These are phyloP conservation scores for Echeneis naucrates DNA, from an alignment of 2,797 vertebrate species.

Conservation along the genomic window DNA sequence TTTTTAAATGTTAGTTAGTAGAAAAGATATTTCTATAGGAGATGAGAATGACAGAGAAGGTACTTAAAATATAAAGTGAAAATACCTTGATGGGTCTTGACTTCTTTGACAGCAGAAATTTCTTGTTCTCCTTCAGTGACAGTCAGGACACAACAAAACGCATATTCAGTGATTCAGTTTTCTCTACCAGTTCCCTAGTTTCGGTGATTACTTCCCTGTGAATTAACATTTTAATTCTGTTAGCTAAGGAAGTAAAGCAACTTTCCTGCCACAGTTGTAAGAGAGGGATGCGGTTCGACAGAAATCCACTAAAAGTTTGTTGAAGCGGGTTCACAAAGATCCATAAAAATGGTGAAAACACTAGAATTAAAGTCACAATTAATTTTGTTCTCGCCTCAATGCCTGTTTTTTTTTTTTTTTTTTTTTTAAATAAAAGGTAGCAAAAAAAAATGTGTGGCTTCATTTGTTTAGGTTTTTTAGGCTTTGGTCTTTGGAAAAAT, in stretches of 20 bases:
- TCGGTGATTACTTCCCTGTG: not conserved
- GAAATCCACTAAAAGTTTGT: not conserved
- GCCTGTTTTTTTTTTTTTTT: too few species aligned
- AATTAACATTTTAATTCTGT: fast-evolving
- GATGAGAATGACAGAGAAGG: not conserved
- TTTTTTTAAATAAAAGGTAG: too few species aligned
- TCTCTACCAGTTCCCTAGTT: not conserved
- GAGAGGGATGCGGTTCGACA: too few species aligned
- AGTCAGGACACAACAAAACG: not conserved
- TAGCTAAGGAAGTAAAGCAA: not conserved
- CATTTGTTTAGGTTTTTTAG: too few species aligned
- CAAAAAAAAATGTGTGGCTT: too few species aligned
- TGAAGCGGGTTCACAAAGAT: too few species aligned
- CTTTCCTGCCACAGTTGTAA: not conserved
- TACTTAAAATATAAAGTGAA: not conserved
- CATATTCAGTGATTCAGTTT: not conserved
- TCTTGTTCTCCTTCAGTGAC: not conserved
- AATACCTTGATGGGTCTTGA: not conserved
- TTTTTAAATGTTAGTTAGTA: too few species aligned
- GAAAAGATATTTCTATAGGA: too few species aligned
- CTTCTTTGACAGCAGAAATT: not conserved
- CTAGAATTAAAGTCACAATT: too few species aligned
- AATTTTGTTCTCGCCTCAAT: too few species aligned
- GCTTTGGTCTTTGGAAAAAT: too few species aligned
- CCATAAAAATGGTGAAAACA: too few species aligned